A percentile compares a stretch with the other conserved stretches of the same genome.
These are phyloP conservation scores for Melanocharis versteri DNA, from an alignment of 2,113 vertebrate species.

Conservation along the genomic window DNA sequence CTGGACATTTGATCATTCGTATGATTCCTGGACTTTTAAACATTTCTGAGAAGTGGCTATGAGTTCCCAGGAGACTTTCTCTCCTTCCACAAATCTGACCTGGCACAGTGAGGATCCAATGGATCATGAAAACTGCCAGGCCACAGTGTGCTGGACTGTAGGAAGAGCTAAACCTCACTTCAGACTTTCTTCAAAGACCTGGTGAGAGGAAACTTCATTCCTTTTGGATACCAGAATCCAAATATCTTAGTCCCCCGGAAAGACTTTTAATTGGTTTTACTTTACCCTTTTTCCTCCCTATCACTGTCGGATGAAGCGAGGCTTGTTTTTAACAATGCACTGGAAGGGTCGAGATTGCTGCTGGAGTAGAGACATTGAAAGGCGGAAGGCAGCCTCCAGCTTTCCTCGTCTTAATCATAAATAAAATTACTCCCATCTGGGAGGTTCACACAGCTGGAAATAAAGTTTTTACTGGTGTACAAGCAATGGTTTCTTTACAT, in stretches of 20 bases:
- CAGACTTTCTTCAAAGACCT: not conserved
- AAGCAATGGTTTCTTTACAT: not conserved
- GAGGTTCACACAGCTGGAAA: not conserved
- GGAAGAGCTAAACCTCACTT: not conserved
- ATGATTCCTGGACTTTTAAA: not conserved
- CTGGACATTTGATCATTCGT: not conserved
- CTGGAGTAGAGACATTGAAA: not conserved
- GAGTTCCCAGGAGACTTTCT: not conserved
- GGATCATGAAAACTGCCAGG: not conserved
- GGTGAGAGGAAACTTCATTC: not conserved
- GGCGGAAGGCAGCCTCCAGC: not conserved
- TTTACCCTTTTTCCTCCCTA: not conserved
- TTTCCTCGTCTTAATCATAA: not conserved
- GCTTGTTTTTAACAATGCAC: not conserved
- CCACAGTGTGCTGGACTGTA: not conserved
- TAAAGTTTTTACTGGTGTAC: not conserved
- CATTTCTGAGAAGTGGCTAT: not conserved
- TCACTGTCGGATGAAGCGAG: not conserved
- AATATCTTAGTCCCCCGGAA: not conserved
- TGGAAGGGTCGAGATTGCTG: not conserved
- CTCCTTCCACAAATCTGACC: not conserved
- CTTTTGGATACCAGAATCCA: not conserved
- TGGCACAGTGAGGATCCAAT: not conserved
- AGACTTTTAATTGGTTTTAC: not conserved
- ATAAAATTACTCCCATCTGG: not conserved